Evolutionary conservation across 2,113 vertebrate species (phyloP).

Genomic region (Carassius auratus): DNA sequence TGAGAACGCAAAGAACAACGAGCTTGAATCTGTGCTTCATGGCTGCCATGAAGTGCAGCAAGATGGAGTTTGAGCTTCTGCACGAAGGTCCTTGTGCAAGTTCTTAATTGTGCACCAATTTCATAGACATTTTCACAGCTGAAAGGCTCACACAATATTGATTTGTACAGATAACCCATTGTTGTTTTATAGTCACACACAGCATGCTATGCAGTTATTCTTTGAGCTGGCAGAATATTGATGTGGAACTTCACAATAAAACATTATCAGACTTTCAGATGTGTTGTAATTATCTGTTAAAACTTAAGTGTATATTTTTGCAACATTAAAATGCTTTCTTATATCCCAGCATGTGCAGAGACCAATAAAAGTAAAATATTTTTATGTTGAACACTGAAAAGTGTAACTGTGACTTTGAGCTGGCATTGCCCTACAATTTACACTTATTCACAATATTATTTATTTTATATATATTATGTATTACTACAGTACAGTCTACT

Average conservation of each 20-base stretch:
- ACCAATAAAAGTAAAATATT: background rate
- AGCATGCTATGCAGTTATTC: constrained; percentile 25
- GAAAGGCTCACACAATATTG: background rate
- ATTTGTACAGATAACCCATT: constrained; percentile 3
- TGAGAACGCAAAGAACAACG: constrained; percentile 46
- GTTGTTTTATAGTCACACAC: constrained; percentile 2
- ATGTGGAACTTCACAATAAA: constrained; percentile 2
- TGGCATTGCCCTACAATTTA: background rate
- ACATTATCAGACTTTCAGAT: background rate
- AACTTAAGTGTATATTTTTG: background rate
- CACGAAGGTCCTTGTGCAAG: constrained; percentile 63
- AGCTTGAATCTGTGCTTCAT: constrained; percentile 67
- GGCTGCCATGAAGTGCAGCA: constrained; percentile 65
- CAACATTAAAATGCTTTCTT: background rate
- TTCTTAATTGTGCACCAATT: background rate
- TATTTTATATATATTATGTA: background rate
- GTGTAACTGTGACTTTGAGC: background rate
- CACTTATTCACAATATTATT: constrained; percentile 8
- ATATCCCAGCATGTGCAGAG: background rate
- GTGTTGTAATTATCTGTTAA: background rate
- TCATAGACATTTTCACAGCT: background rate
- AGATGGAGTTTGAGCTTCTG: constrained; percentile 66
- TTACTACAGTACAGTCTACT: background rate
- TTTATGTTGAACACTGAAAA: background rate
- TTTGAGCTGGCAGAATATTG: background rate